These are phyloP conservation scores for Suillia variegata DNA, from an alignment of 2,888 invertebrate genomes.

Conservation along the genomic window DNA sequence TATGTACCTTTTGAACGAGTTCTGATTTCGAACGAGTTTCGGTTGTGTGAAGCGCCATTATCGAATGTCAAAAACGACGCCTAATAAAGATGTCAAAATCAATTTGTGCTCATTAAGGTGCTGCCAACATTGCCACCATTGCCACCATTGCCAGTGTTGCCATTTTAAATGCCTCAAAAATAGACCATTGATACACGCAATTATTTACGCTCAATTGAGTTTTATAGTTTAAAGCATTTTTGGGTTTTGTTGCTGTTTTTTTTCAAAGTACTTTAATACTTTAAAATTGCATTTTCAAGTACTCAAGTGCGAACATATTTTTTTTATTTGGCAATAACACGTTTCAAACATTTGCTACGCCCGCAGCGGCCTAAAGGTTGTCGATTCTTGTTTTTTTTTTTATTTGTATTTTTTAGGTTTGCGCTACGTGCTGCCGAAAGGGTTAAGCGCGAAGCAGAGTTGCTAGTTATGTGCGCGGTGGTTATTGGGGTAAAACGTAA, in stretches of 20 bases:
- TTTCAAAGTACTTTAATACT: background rate
- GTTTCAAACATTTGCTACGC: conserved; percentile 23
- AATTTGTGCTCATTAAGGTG: conserved; percentile 24
- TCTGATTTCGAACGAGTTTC: no score
- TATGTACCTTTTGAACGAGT: no score
- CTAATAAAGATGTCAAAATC: conserved; percentile 49
- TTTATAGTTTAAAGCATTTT: conserved; percentile 32
- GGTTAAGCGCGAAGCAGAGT: no score
- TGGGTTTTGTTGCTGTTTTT: background rate
- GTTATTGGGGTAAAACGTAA: no score
- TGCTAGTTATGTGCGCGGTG: no score
- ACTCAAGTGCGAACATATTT: background rate
- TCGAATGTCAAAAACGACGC: conserved; percentile 24
- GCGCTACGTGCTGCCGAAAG: no score
- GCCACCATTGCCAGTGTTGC: conserved; percentile 1
- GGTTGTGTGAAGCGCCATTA: no score
- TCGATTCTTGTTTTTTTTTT: no score
- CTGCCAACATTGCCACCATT: conserved; percentile 17
- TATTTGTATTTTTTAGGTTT: no score
- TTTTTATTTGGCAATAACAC: conserved; percentile 9
- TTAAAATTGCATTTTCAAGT: background rate
- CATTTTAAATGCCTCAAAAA: background rate
- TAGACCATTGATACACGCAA: conserved; percentile 18
- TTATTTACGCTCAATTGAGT: conserved; percentile 46
- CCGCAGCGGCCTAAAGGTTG: no score